Percentiles rank a stretch among this genome's conserved stretches.
These are phyloP conservation scores for Eulemur coronatus DNA, from an alignment of 2,797 vertebrate species.

Conservation along the genomic window DNA sequence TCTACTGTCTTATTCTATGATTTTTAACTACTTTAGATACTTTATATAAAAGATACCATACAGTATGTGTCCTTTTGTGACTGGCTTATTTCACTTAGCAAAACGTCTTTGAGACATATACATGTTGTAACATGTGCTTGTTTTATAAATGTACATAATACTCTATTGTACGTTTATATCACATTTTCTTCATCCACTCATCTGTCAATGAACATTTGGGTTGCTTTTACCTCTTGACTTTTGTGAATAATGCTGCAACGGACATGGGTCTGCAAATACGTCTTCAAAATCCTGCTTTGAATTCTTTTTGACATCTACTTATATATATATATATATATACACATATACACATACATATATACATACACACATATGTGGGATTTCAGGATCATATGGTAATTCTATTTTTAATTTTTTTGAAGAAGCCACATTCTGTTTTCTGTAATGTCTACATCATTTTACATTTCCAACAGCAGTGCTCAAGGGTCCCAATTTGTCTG, in stretches of 20 bases:
- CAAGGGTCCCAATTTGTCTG: neutral
- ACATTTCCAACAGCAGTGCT: neutral
- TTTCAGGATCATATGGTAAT: neutral
- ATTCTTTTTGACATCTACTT: neutral
- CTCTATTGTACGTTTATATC: too few species aligned
- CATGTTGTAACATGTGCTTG: neutral
- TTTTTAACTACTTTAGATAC: neutral
- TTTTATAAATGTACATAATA: neutral
- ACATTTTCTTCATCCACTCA: neutral
- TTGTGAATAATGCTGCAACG: neutral
- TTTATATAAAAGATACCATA: neutral
- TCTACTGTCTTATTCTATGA: neutral
- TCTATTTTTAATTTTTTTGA: neutral
- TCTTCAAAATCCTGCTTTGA: neutral
- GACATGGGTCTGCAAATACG: neutral
- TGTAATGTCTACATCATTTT: neutral
- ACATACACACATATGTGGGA: neutral
- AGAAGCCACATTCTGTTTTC: neutral
- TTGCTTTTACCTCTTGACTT: neutral
- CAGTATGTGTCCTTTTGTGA: neutral
- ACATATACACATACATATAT: too few species aligned
- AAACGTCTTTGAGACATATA: neutral
- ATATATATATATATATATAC: neutral
- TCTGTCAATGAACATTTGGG: neutral
- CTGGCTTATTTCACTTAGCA: neutral